A percentile compares a stretch with the other conserved stretches of the same genome.
Conservation (phyloP, 2,113 vertebrate species). For the Pao palembangensis region DNA sequence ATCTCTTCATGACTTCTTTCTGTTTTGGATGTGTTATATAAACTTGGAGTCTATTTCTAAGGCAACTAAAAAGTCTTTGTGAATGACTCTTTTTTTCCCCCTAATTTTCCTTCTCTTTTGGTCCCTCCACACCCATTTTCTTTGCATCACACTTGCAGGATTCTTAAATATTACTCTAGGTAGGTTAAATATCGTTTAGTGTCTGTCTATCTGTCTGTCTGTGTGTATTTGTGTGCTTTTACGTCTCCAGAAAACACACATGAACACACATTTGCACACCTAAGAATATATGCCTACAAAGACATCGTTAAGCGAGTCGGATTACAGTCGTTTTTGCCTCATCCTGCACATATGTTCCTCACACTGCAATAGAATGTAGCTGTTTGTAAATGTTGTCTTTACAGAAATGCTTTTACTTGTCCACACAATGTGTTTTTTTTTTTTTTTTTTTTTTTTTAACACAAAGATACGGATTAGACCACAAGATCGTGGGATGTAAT, state of each 20-base stretch:
- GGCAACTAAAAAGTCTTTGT: conserved; percentile 60
- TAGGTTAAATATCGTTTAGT: conserved; percentile 78
- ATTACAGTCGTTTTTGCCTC: conserved; percentile 21
- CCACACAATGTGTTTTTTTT: neutral
- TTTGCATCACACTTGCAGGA: conserved; percentile 76
- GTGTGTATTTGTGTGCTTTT: conserved; percentile 77
- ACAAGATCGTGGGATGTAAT: too few relatives aligned
- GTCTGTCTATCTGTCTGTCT: conserved; percentile 76
- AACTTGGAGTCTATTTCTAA: conserved; percentile 71
- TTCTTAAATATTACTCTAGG: conserved; percentile 77
- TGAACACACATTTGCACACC: conserved; percentile 57
- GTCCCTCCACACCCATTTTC: conserved; percentile 72
- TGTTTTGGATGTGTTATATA: conserved; percentile 62
- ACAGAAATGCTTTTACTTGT: neutral
- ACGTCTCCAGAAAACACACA: conserved; percentile 74
- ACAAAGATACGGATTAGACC: too few relatives aligned
- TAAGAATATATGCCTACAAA: conserved; percentile 52
- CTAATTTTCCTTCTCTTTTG: conserved; percentile 66
- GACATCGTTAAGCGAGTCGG: conserved; percentile 36
- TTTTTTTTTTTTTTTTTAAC: too few relatives aligned
- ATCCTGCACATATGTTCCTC: conserved; percentile 31
- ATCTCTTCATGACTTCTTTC: conserved; percentile 40
- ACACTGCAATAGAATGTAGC: conserved; percentile 29
- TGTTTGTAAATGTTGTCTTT: conserved; percentile 54
- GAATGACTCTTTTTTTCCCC: conserved; percentile 64